Conservation (phyloP, 64 coral and sea anemone genomes). For the Montipora cactus region DNA sequence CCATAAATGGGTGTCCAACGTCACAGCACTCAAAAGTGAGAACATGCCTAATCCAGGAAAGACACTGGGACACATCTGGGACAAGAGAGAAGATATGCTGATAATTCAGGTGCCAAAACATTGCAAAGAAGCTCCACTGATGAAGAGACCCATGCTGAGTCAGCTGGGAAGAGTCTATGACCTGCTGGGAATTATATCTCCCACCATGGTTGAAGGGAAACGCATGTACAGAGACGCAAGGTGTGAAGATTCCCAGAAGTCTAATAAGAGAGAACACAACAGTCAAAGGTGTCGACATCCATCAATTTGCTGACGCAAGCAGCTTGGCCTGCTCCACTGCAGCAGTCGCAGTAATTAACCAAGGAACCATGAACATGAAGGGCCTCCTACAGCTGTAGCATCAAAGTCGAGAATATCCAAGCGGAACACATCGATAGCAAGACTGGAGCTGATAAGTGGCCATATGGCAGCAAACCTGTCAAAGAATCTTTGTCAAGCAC, state of each 20-base stretch:
- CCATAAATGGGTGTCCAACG: too few species aligned
- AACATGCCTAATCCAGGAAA: too few species aligned
- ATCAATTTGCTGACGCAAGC: not conserved
- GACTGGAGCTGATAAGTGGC: not conserved
- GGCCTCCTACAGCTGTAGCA: not conserved
- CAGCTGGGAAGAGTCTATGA: slow-evolving; percentile 40
- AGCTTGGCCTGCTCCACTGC: not conserved
- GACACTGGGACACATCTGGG: too few species aligned
- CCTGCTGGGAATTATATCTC: slow-evolving; percentile 40
- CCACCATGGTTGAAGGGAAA: slow-evolving; percentile 15
- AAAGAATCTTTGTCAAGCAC: too few species aligned
- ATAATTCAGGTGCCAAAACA: too few species aligned
- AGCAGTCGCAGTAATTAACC: not conserved
- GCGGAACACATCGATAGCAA: not conserved
- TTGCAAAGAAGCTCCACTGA: not conserved
- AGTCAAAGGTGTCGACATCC: not conserved
- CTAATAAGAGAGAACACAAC: too few species aligned
- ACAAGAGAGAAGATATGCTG: too few species aligned
- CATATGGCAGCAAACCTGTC: too few species aligned
- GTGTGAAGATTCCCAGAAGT: too few species aligned
- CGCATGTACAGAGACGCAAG: not conserved
- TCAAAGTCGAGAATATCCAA: slow-evolving; percentile 6
- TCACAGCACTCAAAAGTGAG: too few species aligned
- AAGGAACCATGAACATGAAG: not conserved
- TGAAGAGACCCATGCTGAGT: slow-evolving; percentile 1